Conservation (phyloP, 53 echinoderm and acorn worm species). For the Echinarachnius parma region DNA sequence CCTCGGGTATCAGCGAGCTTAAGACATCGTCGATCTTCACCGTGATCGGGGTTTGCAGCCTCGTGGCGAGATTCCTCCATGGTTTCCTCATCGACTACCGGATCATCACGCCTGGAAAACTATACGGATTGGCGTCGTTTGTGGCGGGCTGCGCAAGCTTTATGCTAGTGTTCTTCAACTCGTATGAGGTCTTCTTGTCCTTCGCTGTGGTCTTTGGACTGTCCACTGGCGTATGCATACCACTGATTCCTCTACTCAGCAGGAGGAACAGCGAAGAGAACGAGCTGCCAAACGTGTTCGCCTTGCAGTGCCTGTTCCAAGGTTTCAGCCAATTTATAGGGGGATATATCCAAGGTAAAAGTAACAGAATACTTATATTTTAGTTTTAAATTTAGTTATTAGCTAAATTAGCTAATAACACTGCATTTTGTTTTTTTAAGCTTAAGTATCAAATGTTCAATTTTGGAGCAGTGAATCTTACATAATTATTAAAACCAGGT, state of each 20-base stretch:
- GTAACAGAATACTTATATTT: too few relatives aligned
- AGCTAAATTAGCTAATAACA: too few relatives aligned
- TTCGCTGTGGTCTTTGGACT: conserved; percentile 5
- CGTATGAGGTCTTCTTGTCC: conserved; percentile 2
- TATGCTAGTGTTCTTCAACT: neutral
- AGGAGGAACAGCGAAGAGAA: neutral
- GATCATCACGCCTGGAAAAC: neutral
- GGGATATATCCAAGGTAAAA: conserved; percentile 14
- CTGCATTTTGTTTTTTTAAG: too few relatives aligned
- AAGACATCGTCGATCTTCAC: conserved; percentile 22
- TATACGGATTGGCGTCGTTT: neutral
- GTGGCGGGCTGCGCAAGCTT: neutral
- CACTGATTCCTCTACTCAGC: conserved; percentile 3
- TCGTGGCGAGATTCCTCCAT: conserved; percentile 13
- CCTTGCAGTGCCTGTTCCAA: neutral
- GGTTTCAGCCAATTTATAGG: conserved; percentile 16
- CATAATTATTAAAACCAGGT: too few relatives aligned
- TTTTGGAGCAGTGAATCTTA: too few relatives aligned
- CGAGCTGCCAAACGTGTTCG: conserved; percentile 9
- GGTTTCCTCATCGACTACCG: conserved; percentile 26
- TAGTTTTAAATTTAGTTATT: too few relatives aligned
- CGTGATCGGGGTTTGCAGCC: conserved; percentile 6
- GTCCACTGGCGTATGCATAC: neutral
- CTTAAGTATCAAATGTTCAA: too few relatives aligned
- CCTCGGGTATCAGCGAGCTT: conserved; percentile 17